phyloP scores from a whole-genome alignment of 2,797 vertebrate genomes.

The Gila robusta region DNA sequence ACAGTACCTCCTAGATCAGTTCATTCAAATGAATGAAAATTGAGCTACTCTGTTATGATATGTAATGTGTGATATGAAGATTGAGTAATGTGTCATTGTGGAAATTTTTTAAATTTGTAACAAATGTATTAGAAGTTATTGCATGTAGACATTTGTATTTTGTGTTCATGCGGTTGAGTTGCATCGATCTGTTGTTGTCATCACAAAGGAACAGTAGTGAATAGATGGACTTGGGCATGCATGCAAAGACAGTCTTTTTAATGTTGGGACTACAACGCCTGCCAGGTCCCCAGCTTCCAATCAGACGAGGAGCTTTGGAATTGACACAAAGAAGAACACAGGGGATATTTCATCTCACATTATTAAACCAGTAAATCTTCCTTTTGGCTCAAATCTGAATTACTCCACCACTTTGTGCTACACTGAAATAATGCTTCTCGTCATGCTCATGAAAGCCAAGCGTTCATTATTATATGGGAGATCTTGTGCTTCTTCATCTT shows the following conservation, averaged over 20 bases:
- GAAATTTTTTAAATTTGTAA: neutral
- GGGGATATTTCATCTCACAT: slow-evolving; percentile 39
- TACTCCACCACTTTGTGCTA: slow-evolving; percentile 11
- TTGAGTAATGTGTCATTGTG: neutral
- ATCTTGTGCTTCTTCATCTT: slow-evolving; percentile 13
- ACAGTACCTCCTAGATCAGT: neutral
- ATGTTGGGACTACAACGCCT: neutral
- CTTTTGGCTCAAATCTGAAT: slow-evolving; percentile 56
- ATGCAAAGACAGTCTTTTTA: neutral
- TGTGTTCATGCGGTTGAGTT: neutral
- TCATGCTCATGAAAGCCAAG: slow-evolving; percentile 12
- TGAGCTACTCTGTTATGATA: neutral
- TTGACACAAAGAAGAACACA: slow-evolving; percentile 32
- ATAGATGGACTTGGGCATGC: neutral
- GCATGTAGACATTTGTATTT: slow-evolving; percentile 13
- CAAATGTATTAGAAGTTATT: neutral
- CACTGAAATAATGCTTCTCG: slow-evolving; percentile 37
- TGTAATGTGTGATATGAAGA: neutral
- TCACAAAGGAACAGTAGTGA: neutral
- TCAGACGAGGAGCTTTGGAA: slow-evolving; percentile 33
- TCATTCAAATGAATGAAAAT: neutral
- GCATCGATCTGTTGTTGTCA: neutral
- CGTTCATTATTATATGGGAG: neutral
- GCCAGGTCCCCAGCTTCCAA: neutral
- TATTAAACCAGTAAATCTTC: slow-evolving; percentile 59